A percentile compares a stretch with the other conserved stretches of the same genome.
These are phyloP conservation scores for Caretta caretta DNA, from an alignment of 2,113 vertebrate species.

Conservation along the genomic window DNA sequence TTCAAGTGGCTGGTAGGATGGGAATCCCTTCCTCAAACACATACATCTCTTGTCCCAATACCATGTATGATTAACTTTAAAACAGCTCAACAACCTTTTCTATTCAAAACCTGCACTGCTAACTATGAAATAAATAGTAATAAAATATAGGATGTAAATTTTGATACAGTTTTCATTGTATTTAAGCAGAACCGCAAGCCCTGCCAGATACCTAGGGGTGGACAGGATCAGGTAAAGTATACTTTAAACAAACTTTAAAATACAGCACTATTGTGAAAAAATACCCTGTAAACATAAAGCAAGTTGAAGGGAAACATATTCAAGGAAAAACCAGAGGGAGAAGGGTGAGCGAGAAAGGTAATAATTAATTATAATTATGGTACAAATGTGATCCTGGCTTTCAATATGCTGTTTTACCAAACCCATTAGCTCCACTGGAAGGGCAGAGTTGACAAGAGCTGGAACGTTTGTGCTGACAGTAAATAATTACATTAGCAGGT, in stretches of 20 bases:
- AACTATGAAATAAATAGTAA: background rate
- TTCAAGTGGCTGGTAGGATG: background rate
- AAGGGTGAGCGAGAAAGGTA: background rate
- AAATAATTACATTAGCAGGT: background rate
- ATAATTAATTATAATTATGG: background rate
- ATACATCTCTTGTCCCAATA: background rate
- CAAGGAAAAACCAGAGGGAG: background rate
- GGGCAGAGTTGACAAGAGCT: background rate
- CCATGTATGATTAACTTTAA: background rate
- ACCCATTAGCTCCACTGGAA: background rate
- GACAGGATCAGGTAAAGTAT: background rate
- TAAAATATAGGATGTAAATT: background rate
- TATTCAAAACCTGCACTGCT: background rate
- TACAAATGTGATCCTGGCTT: background rate
- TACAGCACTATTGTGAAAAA: background rate
- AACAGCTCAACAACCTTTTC: background rate
- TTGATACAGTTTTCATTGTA: fast-evolving
- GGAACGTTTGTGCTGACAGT: background rate
- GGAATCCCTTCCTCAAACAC: background rate
- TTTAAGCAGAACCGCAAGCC: background rate
- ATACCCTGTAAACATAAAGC: background rate
- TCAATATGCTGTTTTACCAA: background rate
- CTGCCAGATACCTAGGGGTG: background rate
- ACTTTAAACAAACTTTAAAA: background rate
- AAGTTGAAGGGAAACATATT: background rate